Conservation (phyloP, 2,797 vertebrate species). For the Vireo griseus region DNA sequence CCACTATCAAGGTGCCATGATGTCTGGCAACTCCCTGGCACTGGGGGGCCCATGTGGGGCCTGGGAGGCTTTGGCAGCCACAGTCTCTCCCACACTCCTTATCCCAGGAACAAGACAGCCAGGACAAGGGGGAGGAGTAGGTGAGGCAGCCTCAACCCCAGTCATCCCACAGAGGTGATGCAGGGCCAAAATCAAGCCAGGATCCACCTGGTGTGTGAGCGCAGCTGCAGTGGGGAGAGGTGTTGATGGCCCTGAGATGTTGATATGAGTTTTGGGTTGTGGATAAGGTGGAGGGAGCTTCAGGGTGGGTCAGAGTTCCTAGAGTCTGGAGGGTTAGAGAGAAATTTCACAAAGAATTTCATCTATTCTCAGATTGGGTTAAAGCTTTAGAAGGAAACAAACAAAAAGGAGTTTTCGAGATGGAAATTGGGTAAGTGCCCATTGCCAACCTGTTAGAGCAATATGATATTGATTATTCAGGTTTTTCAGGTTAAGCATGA, state of each 20-base stretch:
- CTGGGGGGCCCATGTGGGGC: accelerated
- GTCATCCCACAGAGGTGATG: background rate
- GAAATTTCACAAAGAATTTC: background rate
- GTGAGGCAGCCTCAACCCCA: background rate
- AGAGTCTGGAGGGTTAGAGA: background rate
- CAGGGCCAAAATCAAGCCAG: background rate
- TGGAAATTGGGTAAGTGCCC: background rate
- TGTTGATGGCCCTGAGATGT: accelerated
- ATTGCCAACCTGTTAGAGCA: background rate
- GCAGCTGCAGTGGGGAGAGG: background rate
- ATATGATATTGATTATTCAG: background rate
- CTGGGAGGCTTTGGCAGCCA: background rate
- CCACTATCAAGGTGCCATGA: accelerated
- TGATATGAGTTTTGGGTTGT: background rate
- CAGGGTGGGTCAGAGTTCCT: accelerated
- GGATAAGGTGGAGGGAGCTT: accelerated
- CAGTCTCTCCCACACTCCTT: background rate
- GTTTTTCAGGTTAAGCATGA: background rate
- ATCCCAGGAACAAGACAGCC: background rate
- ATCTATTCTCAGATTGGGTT: background rate
- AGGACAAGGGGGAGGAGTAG: too few species aligned
- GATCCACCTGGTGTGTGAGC: background rate
- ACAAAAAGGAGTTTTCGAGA: background rate
- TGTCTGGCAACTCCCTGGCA: background rate
- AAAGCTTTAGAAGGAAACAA: background rate